phyloP scores from a whole-genome alignment of 2,113 vertebrate genomes.

The Oryzias curvinotus region DNA sequence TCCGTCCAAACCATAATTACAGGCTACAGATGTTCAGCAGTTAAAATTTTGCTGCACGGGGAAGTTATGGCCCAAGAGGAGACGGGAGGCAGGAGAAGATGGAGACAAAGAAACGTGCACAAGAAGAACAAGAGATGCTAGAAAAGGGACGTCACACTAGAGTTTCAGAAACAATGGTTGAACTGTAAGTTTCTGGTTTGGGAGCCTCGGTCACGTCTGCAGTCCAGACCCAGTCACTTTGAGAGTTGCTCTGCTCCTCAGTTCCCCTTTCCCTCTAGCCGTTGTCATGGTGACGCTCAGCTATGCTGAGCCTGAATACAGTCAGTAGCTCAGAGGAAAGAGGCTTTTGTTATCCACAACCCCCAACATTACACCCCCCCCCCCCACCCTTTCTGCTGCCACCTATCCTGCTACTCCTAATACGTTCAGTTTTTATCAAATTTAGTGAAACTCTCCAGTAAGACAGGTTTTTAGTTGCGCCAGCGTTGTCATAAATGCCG shows the following conservation, averaged over 20 bases:
- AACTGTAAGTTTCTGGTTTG: too few relatives aligned
- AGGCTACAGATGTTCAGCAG: constrained; percentile 42
- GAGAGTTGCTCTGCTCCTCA: constrained; percentile 1
- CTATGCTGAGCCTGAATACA: constrained; percentile 62
- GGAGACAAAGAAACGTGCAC: neutral
- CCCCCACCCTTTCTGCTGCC: neutral
- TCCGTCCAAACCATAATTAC: constrained; percentile 56
- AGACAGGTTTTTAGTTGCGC: too few relatives aligned
- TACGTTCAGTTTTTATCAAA: constrained; percentile 33
- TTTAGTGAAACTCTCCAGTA: neutral
- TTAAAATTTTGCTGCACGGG: constrained; percentile 34
- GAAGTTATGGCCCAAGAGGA: constrained; percentile 6
- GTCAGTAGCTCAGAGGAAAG: constrained; percentile 56
- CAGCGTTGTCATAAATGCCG: too few relatives aligned
- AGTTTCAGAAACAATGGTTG: too few relatives aligned
- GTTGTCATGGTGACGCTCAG: constrained; percentile 64
- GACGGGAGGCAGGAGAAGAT: neutral
- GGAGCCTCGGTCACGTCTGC: too few relatives aligned
- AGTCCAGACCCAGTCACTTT: neutral
- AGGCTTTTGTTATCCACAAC: constrained; percentile 59
- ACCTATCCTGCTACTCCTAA: neutral
- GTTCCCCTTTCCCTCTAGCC: constrained; percentile 36
- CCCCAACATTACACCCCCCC: constrained; percentile 19
- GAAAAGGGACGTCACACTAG: too few relatives aligned
- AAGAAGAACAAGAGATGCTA: neutral